A percentile compares a stretch with the other conserved stretches of the same genome.
Conservation (phyloP, 23 tunicate genomes). For the Clavelina lepadiformis region DNA sequence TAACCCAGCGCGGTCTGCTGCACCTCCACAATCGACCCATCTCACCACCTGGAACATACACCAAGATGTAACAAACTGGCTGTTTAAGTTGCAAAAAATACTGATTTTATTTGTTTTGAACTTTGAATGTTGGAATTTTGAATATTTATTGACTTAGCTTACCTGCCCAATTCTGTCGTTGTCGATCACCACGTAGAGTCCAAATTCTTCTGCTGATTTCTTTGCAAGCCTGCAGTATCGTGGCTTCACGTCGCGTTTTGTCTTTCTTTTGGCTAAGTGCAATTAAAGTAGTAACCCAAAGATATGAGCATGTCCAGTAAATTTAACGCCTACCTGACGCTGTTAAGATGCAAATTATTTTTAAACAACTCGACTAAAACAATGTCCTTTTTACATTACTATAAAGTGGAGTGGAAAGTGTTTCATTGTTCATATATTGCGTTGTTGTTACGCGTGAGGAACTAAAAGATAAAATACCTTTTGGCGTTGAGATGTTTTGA, state of each 20-base stretch:
- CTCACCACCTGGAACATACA: slow-evolving; percentile 60
- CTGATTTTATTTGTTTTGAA: not conserved
- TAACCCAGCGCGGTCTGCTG: slow-evolving; percentile 95
- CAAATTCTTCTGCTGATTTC: slow-evolving; percentile 77
- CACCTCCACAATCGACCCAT: slow-evolving; percentile 99
- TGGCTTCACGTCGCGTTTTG: slow-evolving; percentile 51
- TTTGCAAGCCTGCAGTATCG: slow-evolving; percentile 80
- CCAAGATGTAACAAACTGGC: not conserved
- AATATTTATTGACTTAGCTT: not conserved
- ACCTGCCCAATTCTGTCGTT: slow-evolving; percentile 92
- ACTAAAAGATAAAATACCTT: too few species aligned
- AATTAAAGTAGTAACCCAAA: too few species aligned
- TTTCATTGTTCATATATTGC: too few species aligned
- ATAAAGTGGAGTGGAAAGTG: too few species aligned
- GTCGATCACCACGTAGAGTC: slow-evolving; percentile 93
- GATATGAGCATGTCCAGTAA: too few species aligned
- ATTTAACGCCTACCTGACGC: too few species aligned
- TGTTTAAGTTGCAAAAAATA: not conserved
- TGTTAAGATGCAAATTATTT: too few species aligned
- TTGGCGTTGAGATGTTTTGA: slow-evolving; percentile 6
- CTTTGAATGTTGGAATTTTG: not conserved
- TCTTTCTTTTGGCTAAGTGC: slow-evolving; percentile 24
- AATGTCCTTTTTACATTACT: too few species aligned
- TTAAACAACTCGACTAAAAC: too few species aligned
- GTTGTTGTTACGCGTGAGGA: too few species aligned